Conservation (phyloP, 2,888 invertebrate species). For the Eucera pruinosa region DNA sequence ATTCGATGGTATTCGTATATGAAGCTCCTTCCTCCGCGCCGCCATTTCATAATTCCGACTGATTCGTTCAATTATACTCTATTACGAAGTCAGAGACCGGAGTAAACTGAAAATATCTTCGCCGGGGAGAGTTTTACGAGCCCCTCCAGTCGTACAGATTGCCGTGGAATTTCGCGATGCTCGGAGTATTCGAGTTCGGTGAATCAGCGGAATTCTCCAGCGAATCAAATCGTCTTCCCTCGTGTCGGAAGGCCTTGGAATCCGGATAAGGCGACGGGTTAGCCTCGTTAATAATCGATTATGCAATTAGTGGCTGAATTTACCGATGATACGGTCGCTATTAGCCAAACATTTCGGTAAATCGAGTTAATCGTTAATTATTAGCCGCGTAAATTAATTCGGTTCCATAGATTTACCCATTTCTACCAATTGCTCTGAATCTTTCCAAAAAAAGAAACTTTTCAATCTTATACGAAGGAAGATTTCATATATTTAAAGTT, state of each 20-base stretch:
- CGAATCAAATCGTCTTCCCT: conserved; percentile 15
- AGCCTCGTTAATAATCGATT: conserved; percentile 19
- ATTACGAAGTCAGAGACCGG: conserved; percentile 16
- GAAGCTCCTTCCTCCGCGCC: background rate
- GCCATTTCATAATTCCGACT: conserved; percentile 35
- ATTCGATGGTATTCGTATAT: conserved; percentile 5
- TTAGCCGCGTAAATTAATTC: background rate
- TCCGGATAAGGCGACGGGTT: background rate
- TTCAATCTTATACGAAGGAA: no score
- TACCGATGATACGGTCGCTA: background rate
- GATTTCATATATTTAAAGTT: no score
- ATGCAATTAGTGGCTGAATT: background rate
- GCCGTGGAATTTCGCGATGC: conserved; percentile 45
- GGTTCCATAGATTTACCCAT: background rate
- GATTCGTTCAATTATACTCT: conserved; percentile 48
- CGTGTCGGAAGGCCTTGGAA: background rate
- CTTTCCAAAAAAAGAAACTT: no score
- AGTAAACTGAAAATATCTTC: conserved; percentile 47
- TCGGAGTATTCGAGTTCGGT: conserved; percentile 36
- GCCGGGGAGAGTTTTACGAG: conserved; percentile 30
- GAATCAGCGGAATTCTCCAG: conserved; percentile 19
- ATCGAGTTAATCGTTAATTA: background rate
- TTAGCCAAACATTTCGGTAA: background rate
- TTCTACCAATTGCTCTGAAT: no score
- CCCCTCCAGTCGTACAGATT: conserved; percentile 38